Evolutionary conservation across 2,797 vertebrate genomes (phyloP), one percentile per base, ranked within the genome.

Genomic region (Tokudaia tokunoshimensis): DNA sequence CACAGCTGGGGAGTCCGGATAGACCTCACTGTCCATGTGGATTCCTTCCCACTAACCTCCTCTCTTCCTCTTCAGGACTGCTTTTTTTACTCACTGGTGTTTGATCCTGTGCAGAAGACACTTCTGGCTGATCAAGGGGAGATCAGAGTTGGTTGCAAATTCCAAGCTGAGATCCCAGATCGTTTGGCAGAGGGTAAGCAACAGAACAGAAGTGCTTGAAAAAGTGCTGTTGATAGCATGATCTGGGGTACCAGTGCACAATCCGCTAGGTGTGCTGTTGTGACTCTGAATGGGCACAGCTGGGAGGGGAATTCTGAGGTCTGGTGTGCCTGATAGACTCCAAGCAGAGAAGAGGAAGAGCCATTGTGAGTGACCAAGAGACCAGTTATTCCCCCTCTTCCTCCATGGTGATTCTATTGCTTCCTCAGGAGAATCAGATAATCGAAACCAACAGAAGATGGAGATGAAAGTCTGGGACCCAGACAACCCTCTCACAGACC

Each of bases 391-490:
- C 52, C 11, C 72, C 41, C 3, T 5, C 9, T 29, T 26, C 6
- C 12, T 74, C 50, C 6, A 13, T 57, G 34, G 5, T 74, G 80
- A 61, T 17, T 41, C 26, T 8, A 2, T 63, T 78, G 37, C 3
- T 75, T 85, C 20, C 14, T 9, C 79, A 98, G 99, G 97, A 11
- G 99, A 99, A 88, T 98, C 98, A 0, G 99, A 99, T 98, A 99
- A 80, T 92, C 97, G 99, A 47, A 98, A 99, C 97, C 99, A 99
- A 94, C 99, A 99, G 98, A 99, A 99, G 97, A 99, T 99, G 98
- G 99, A 99, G 98, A 99, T 99, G 95, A 99, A 99, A 96, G 99
- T 99, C 87, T 99, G 99, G 99, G 99, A 99, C 97, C 99, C 99
- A 4, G 99, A 99, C 98, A 99, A 99, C 97, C 99, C 99, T 94